These are phyloP conservation scores for Paradisaea rubra DNA, from an alignment of 2,113 vertebrate species.

Conservation along the genomic window DNA sequence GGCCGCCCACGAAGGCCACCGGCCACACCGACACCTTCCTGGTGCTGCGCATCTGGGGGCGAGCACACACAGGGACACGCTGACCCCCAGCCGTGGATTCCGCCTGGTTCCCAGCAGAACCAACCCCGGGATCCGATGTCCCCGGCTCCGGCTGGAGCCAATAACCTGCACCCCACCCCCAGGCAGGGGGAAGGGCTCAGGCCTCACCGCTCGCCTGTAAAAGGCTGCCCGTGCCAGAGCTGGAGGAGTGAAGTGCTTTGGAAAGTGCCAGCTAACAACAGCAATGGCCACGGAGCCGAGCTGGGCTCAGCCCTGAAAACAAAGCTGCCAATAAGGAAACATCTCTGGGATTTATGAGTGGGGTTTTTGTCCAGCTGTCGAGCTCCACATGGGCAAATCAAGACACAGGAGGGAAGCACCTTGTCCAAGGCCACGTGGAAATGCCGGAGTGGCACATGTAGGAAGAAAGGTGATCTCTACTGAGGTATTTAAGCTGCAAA, in stretches of 20 bases:
- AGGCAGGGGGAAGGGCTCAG: neutral
- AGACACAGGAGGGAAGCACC: neutral
- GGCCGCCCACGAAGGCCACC: slow-evolving; percentile 91
- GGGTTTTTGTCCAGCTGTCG: neutral
- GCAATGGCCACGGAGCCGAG: accelerated
- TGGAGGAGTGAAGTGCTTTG: neutral
- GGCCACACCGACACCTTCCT: slow-evolving; percentile 96
- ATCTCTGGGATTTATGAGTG: neutral
- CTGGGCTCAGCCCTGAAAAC: neutral
- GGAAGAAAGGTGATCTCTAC: neutral
- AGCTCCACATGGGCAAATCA: neutral
- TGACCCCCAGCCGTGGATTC: neutral
- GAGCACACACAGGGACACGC: neutral
- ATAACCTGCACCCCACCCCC: neutral
- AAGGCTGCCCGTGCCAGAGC: neutral
- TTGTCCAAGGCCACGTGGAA: neutral
- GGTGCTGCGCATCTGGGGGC: slow-evolving; percentile 87
- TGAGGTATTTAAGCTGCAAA: neutral
- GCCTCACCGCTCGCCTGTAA: neutral
- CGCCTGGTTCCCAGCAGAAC: accelerated
- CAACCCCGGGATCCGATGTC: accelerated
- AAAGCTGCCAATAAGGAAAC: neutral
- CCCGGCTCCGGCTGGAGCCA: neutral
- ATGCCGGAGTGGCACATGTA: neutral
- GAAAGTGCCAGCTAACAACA: neutral